Conservation (phyloP, 2,888 invertebrate genomes). For the Calliopum simillimum region DNA sequence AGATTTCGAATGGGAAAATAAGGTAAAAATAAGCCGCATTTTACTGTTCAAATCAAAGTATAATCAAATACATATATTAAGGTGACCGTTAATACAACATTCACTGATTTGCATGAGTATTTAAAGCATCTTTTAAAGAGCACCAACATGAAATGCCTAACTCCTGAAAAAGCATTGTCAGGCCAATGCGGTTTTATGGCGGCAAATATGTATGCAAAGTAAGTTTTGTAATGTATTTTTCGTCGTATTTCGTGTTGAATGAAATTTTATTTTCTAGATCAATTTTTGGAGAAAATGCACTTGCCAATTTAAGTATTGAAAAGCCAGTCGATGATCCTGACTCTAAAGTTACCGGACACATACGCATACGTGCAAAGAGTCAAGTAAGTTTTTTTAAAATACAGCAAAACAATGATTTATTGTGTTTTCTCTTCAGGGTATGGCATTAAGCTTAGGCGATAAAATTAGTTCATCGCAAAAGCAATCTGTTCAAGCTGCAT, state of each 20-base stretch:
- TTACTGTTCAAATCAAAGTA: not conserved
- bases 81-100: conserved; percentile 88
- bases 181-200: conserved; percentile 99
- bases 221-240: conserved; percentile 38
- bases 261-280: conserved; percentile 71
- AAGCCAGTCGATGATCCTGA: conserved; percentile 88
- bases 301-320: conserved; percentile 99
- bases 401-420: conserved; percentile 19
- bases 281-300: conserved; percentile 97
- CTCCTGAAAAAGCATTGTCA: conserved; percentile 94
- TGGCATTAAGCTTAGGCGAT: conserved; percentile 98
- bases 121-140: conserved; percentile 90
- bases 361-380: conserved; percentile 97
- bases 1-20: conserved; percentile 99
- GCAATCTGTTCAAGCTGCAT: conserved; percentile 67
- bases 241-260: not conserved
- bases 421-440: conserved; percentile 77
- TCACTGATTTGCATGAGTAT: conserved; percentile 93
- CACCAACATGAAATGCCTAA: conserved; percentile 99
- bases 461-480: conserved; percentile 96
- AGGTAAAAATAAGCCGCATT: conserved; percentile 70
- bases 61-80: conserved; percentile 33
- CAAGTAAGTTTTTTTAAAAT: conserved; percentile 74
- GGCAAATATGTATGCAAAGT: conserved; percentile 96
- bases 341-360: conserved; percentile 95